Conservation (phyloP, 2,113 vertebrate genomes). For the Okapia johnstoni region DNA sequence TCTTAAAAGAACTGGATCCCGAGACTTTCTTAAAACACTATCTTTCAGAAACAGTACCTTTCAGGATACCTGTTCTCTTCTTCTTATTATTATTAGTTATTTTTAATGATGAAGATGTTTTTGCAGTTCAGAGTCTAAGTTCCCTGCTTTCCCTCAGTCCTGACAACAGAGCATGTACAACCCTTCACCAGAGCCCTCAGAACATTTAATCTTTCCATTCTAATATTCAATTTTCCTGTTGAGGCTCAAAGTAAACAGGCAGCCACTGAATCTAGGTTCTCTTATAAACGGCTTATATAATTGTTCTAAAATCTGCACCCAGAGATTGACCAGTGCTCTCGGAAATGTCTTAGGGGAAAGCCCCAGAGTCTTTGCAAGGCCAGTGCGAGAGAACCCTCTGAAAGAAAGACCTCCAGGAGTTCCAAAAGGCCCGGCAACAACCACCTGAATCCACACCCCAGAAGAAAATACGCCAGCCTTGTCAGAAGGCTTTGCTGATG, state of each 20-base stretch:
- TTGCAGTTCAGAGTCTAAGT: conserved; percentile 22
- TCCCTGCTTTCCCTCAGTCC: conserved; percentile 55
- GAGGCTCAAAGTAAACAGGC: conserved; percentile 56
- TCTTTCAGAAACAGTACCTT: neutral
- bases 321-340: neutral
- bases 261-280: conserved; percentile 52
- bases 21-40: neutral
- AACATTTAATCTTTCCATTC: conserved; percentile 71
- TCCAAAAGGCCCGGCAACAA: conserved; percentile 30
- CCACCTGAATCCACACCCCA: neutral
- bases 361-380: neutral
- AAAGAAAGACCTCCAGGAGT: conserved; percentile 45
- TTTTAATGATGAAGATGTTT: conserved; percentile 48
- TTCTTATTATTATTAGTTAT: neutral
- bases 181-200: conserved; percentile 67
- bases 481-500: neutral
- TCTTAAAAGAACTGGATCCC: neutral
- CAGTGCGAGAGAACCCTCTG: neutral
- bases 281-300: conserved; percentile 59
- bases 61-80: conserved; percentile 34
- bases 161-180: conserved; percentile 48
- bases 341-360: conserved; percentile 8
- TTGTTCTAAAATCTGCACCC: conserved; percentile 68
- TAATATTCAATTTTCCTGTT: conserved; percentile 63
- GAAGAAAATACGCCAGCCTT: neutral